Base-by-base conservation (phyloP, 2,797 vertebrate species). In the Anguilla pacifica region DNA sequence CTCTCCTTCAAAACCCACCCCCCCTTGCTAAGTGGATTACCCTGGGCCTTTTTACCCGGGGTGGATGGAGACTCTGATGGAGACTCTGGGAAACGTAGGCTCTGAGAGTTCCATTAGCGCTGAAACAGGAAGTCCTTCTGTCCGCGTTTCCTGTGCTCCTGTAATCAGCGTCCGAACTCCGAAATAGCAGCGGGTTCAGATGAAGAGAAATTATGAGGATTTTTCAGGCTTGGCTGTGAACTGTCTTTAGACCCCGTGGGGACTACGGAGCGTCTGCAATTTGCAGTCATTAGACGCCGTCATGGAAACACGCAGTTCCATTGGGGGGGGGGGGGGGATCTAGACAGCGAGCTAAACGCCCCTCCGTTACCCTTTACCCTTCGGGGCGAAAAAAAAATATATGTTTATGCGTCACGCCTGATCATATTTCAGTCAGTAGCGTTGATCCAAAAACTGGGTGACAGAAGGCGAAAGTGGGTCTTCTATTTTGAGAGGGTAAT, bases 401-500 rank as follows among this genome's bases (percentile, higher is more conserved):
- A 7, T 72, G 25, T 15, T 74, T 74, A 35, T 15, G 19, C 2
- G 15, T 74, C 28, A 31, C 13, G 1, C 31, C 70, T 74, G 13
- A 4, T 17, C 70, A 74, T 74, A 15, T 35, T 74, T n/a, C 28
- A 1, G 70, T 31, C 61, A 31, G 70, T 31, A 35, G 15, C 31
- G 2, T 74, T 74, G 28, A 74, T 74, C 70, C 13, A 35, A 74
- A 11, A 74, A 35, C 28, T 74, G 28, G 1, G 19, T 31, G 70
- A 74, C 70, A 39, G 31, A 31, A 35, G 28, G 70, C 0, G 13
- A 74, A 74, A 74, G 70, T 74, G 35, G 70, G 70, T 35, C 70
- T 74, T 74, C 70, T 74, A 74, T 74, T 74, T 74, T 39, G 70
- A 74, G 70, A 31, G 31, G 31, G 70, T 74, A 74, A 74, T 74